These are phyloP conservation scores for Burhinus bistriatus DNA, from an alignment of 2,113 vertebrate species.

Conservation along the genomic window DNA sequence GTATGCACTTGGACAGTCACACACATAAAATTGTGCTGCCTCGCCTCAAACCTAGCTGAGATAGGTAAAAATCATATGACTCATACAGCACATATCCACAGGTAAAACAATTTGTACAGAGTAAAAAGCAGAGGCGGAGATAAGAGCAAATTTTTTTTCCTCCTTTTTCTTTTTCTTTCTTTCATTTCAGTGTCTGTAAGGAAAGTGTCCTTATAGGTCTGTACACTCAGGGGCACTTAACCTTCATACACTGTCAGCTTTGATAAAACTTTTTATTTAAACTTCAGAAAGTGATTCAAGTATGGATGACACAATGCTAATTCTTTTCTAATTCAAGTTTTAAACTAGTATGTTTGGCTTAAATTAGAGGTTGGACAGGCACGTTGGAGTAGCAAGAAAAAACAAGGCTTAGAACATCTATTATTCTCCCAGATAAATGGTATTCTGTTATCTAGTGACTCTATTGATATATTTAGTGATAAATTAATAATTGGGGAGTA, in stretches of 20 bases:
- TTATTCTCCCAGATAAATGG: conserved; percentile 30
- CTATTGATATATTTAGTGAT: conserved; percentile 62
- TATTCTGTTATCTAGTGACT: conserved; percentile 42
- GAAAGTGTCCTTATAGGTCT: background rate
- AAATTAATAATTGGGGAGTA: conserved; percentile 65
- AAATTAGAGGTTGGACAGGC: background rate
- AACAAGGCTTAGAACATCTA: background rate
- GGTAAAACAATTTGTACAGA: background rate
- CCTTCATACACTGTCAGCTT: background rate
- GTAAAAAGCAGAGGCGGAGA: background rate
- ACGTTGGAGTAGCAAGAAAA: background rate
- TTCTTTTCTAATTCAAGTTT: conserved; percentile 24
- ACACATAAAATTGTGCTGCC: background rate
- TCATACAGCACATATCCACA: background rate
- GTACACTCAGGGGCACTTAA: background rate
- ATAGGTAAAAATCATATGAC: background rate
- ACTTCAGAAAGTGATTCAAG: background rate
- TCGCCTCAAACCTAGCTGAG: background rate
- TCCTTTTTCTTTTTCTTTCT: rapidly evolving
- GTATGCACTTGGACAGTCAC: background rate
- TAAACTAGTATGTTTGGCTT: background rate
- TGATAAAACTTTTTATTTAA: background rate
- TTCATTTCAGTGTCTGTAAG: background rate
- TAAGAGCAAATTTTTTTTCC: background rate
- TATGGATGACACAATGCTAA: background rate